Percentiles rank a stretch among this genome's conserved stretches.
phyloP scores from a whole-genome alignment of 2,888 invertebrate genomes.

The Hyposoter dolosus region DNA sequence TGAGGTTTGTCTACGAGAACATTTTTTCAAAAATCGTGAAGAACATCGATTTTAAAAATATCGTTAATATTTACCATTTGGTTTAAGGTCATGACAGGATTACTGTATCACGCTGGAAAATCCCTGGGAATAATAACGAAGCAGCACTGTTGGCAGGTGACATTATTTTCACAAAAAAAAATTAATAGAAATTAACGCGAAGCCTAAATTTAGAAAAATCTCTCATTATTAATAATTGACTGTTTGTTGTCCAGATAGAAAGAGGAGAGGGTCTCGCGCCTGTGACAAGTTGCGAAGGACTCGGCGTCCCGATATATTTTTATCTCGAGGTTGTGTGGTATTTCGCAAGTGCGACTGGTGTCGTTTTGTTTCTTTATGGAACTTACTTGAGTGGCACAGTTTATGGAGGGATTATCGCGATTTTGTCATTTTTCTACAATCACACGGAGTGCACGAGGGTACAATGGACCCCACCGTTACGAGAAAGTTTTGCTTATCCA shows the following conservation, averaged over 20 bases:
- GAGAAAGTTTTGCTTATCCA: conserved; percentile 95
- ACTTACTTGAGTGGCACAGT: conserved; percentile 89
- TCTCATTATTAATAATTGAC: conserved; percentile 45
- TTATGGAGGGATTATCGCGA: conserved; percentile 90
- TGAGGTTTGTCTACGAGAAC: conserved; percentile 87
- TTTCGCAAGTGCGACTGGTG: conserved; percentile 90
- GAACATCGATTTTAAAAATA: not conserved
- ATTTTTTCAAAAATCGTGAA: not conserved
- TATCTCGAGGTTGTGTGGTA: conserved; percentile 92
- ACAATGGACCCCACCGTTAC: conserved; percentile 93
- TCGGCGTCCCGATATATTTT: conserved; percentile 93
- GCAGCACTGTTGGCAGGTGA: conserved; percentile 84
- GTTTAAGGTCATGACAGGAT: conserved; percentile 84
- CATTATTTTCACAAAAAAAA: conserved; percentile 54
- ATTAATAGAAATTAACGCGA: not conserved
- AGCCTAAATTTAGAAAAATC: not conserved
- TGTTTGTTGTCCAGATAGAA: conserved; percentile 84
- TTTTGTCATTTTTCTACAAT: conserved; percentile 91
- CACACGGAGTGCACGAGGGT: conserved; percentile 94
- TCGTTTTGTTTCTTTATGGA: conserved; percentile 89
- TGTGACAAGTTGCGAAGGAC: conserved; percentile 91
- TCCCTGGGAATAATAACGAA: conserved; percentile 76
- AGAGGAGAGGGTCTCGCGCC: conserved; percentile 88
- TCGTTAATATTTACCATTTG: conserved; percentile 26
- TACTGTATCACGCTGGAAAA: conserved; percentile 86